Evolutionary conservation across 2,888 invertebrate genomes (phyloP).

Genomic region (Sinohyriopsis cumingii): DNA sequence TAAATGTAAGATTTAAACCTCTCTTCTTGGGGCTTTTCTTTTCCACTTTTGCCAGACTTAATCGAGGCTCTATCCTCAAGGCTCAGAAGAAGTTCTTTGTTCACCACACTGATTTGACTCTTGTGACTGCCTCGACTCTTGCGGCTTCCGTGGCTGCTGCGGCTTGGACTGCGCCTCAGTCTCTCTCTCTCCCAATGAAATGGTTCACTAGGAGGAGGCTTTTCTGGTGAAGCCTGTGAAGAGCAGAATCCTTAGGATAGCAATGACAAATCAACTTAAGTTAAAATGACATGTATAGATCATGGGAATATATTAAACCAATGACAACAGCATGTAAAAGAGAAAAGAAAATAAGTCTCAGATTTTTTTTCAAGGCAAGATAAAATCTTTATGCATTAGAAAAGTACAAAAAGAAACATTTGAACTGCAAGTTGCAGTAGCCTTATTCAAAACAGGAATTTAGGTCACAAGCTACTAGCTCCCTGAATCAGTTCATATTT

Average conservation of each 20-base stretch:
- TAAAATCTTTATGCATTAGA: too few relatives aligned
- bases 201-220: slow-evolving; percentile 6
- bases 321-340: not conserved
- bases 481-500: too few relatives aligned
- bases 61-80: too few relatives aligned
- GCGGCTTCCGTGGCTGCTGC: slow-evolving; percentile 19
- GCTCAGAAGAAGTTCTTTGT: too few relatives aligned
- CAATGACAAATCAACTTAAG: not conserved
- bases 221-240: not conserved
- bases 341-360: not conserved
- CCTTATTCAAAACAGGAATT: too few relatives aligned
- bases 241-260: not conserved
- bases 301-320: not conserved
- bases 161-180: slow-evolving; percentile 16
- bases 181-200: slow-evolving; percentile 8
- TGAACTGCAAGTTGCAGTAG: too few relatives aligned
- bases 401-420: too few relatives aligned
- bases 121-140: not conserved
- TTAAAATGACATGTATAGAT: too few relatives aligned
- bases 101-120: not conserved
- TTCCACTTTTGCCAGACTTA: too few relatives aligned
- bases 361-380: too few relatives aligned
- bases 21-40: too few relatives aligned
- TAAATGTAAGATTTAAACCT: slow-evolving; percentile 9
- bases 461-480: too few relatives aligned